These are phyloP conservation scores for Pristionchus maxplancki DNA, from an alignment of 2,888 invertebrate species.

Conservation along the genomic window DNA sequence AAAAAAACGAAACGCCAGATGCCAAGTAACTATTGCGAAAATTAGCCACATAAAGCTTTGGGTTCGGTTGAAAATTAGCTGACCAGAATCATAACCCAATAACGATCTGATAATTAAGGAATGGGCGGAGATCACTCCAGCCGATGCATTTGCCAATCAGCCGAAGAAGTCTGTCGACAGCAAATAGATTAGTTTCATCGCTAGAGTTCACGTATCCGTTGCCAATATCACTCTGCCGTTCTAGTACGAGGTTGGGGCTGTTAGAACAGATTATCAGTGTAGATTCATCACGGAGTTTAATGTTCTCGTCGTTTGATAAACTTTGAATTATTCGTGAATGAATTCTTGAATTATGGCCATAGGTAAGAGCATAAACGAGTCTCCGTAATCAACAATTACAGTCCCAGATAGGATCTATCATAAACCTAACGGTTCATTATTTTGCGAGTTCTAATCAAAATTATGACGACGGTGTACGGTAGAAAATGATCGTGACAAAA, in stretches of 20 bases:
- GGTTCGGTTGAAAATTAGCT: no score
- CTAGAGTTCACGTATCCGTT: background rate
- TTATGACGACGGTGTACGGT: no score
- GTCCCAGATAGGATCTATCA: background rate
- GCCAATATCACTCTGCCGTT: constrained; percentile 1
- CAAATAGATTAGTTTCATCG: background rate
- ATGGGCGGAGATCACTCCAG: background rate
- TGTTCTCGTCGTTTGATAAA: background rate
- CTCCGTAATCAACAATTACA: no score
- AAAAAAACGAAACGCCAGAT: no score
- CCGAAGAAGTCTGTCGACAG: constrained; percentile 30
- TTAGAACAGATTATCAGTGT: background rate
- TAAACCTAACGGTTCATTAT: background rate
- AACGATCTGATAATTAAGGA: background rate
- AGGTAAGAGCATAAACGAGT: no score
- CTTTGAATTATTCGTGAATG: background rate
- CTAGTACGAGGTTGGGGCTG: background rate
- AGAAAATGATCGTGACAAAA: no score
- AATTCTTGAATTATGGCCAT: background rate
- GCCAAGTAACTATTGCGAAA: no score
- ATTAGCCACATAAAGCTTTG: no score
- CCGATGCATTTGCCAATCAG: background rate
- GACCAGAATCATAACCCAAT: no score
- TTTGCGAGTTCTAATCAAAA: no score
- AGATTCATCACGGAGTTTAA: background rate